Conservation (phyloP, 2,113 vertebrate species). For the Prionailurus viverrinus region DNA sequence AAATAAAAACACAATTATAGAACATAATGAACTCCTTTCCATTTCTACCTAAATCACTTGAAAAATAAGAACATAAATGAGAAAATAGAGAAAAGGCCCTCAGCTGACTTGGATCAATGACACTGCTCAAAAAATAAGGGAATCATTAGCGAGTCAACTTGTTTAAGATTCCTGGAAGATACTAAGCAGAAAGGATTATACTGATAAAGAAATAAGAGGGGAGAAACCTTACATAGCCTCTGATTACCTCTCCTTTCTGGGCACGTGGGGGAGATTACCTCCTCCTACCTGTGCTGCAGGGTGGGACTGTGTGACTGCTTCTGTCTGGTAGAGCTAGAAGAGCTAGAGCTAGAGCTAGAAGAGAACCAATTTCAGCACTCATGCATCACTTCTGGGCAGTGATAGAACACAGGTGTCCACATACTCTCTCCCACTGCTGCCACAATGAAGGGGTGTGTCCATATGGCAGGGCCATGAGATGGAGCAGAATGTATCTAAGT, state of each 20-base stretch:
- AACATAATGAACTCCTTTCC: neutral
- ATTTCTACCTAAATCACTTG: neutral
- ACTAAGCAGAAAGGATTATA: neutral
- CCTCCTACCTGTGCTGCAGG: rapidly evolving
- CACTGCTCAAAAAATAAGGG: neutral
- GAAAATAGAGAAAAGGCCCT: neutral
- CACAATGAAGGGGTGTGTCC: neutral
- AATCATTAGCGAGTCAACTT: neutral
- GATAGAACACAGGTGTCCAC: neutral
- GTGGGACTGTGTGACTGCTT: neutral
- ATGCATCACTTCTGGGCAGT: neutral
- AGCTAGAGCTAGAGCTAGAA: neutral
- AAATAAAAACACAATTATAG: neutral
- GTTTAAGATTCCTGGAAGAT: neutral
- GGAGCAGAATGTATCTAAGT: rapidly evolving
- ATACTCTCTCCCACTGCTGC: neutral
- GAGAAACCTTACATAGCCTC: neutral
- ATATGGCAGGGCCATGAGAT: neutral
- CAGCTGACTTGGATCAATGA: neutral
- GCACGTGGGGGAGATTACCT: rapidly evolving
- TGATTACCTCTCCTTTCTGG: neutral
- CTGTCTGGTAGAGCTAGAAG: neutral
- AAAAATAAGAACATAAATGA: neutral
- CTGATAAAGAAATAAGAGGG: neutral
- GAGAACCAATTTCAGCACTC: neutral